These are phyloP conservation scores for Neofelis nebulosa DNA, from an alignment of 2,113 vertebrate genomes.

Conservation along the genomic window DNA sequence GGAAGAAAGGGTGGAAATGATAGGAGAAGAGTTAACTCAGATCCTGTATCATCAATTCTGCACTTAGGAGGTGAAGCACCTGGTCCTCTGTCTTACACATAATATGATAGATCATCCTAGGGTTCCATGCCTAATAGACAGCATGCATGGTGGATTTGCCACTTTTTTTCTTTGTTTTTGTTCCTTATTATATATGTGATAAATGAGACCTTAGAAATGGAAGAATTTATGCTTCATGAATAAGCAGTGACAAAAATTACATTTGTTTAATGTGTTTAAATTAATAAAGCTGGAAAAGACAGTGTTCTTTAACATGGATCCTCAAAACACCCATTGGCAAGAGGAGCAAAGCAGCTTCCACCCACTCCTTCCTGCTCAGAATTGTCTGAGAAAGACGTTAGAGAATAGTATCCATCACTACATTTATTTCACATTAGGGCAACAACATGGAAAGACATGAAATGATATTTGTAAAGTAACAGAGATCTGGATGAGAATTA, in stretches of 20 bases:
- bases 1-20: too few species aligned
- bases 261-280: neutral
- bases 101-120: neutral
- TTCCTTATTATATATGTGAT: neutral
- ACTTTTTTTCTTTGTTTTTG: neutral
- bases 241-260: neutral
- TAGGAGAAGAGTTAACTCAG: neutral
- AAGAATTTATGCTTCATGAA: neutral
- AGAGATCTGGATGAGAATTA: neutral
- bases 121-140: neutral
- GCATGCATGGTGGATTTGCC: neutral
- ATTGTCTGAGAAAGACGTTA: neutral
- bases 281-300: neutral
- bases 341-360: neutral
- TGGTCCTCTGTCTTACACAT: neutral
- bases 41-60: neutral
- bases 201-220: neutral
- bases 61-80: neutral
- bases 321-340: neutral
- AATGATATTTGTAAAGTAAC: neutral
- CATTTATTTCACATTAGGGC: neutral
- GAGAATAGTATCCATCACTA: accelerated
- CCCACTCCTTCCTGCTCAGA: too few species aligned
- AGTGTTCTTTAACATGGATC: neutral
- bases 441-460: neutral